These are phyloP conservation scores for Cheilosia scutellata DNA, from an alignment of 2,888 invertebrate genomes.

Conservation along the genomic window DNA sequence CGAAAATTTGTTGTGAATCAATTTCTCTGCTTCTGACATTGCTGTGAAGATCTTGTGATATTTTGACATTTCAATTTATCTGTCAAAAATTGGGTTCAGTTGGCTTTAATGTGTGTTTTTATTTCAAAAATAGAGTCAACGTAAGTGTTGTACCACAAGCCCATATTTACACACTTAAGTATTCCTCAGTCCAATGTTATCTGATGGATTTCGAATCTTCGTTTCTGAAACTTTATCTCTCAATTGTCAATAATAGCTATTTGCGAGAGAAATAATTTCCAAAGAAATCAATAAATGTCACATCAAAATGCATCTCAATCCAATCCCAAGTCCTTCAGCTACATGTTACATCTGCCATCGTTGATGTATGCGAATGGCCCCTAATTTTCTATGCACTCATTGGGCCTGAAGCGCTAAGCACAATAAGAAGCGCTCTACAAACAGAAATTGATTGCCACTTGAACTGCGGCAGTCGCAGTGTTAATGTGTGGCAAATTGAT, in stretches of 20 bases:
- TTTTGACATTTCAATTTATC: too few species aligned
- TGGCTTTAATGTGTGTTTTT: too few species aligned
- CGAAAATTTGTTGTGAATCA: too few species aligned
- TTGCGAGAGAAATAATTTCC: constrained; percentile 37
- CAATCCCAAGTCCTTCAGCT: constrained; percentile 36
- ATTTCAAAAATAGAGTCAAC: too few species aligned
- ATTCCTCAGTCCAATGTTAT: neutral
- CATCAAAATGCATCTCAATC: constrained; percentile 70
- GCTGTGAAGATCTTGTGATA: too few species aligned
- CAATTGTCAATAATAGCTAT: constrained; percentile 59
- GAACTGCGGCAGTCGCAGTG: constrained; percentile 72
- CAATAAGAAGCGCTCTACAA: constrained; percentile 64
- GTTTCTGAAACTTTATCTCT: constrained; percentile 1
- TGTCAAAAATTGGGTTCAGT: too few species aligned
- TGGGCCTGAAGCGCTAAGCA: constrained; percentile 18
- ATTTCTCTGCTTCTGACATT: too few species aligned
- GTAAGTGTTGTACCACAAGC: too few species aligned
- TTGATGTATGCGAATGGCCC: constrained; percentile 12
- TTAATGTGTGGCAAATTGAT: constrained; percentile 75
- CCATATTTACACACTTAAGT: constrained; percentile 33
- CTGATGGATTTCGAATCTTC: constrained; percentile 6
- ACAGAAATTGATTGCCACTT: constrained; percentile 75
- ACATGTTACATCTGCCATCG: constrained; percentile 39
- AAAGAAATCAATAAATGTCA: constrained; percentile 71
- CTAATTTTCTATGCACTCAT: constrained; percentile 26